Conservation (phyloP, 2,888 invertebrate species). For the Bimastos eiseni region DNA sequence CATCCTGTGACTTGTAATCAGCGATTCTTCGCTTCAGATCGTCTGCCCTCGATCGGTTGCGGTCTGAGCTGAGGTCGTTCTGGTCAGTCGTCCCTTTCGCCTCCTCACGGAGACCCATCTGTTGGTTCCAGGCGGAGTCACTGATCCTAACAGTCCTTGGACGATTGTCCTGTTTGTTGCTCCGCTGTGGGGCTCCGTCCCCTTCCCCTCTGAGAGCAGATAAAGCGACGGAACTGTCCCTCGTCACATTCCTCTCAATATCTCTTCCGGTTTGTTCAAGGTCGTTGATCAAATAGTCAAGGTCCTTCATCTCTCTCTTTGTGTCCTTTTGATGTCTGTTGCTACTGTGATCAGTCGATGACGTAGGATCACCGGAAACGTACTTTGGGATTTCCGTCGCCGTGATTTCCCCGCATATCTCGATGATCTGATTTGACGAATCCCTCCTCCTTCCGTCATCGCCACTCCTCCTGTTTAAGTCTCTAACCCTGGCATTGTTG, state of each 20-base stretch:
- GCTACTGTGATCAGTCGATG: background rate
- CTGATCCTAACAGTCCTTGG: background rate
- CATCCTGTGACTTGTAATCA: background rate
- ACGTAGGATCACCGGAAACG: background rate
- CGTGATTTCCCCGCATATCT: background rate
- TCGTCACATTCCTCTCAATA: background rate
- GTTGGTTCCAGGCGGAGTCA: background rate
- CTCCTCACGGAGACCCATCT: background rate
- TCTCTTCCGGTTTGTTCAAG: slow-evolving; percentile 7
- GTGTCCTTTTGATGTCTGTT: background rate
- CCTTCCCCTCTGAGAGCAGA: background rate
- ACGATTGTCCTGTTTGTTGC: background rate
- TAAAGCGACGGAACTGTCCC: background rate
- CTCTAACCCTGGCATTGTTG: background rate
- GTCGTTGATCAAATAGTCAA: background rate
- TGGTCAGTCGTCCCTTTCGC: background rate
- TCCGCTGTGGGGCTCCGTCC: background rate
- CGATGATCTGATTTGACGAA: background rate
- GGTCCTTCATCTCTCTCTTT: background rate
- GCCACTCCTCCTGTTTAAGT: background rate
- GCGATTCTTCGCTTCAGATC: background rate
- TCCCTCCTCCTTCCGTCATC: background rate
- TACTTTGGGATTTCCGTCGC: background rate
- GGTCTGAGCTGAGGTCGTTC: background rate
- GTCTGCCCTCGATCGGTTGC: background rate